These are phyloP conservation scores for Alethe diademata DNA, from an alignment of 2,113 vertebrate genomes.

Conservation along the genomic window DNA sequence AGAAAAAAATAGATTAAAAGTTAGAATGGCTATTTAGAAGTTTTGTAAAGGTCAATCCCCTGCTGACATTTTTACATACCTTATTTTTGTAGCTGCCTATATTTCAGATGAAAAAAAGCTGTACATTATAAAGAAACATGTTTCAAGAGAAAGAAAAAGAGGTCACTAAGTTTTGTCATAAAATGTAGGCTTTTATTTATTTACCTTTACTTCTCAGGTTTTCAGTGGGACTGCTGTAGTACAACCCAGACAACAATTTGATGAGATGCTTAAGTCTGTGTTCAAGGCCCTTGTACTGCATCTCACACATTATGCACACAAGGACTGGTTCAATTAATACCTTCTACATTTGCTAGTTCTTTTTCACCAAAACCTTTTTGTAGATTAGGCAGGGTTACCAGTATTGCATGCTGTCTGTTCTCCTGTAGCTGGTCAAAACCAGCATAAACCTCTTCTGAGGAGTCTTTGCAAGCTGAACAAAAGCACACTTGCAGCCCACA, in stretches of 20 bases:
- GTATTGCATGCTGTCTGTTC: background rate
- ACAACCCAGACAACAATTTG: background rate
- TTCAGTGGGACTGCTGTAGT: background rate
- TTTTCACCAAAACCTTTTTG: background rate
- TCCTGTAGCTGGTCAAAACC: background rate
- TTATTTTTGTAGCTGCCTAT: background rate
- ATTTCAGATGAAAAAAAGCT: background rate
- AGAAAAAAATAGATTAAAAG: constrained; percentile 21
- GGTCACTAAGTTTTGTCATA: background rate
- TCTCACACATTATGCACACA: background rate
- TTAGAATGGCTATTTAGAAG: constrained; percentile 7
- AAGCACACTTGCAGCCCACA: background rate
- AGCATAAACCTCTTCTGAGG: background rate
- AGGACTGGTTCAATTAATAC: background rate
- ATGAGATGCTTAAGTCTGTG: background rate
- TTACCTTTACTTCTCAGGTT: background rate
- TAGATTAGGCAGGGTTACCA: background rate
- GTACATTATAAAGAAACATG: background rate
- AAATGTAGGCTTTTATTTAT: constrained; percentile 4
- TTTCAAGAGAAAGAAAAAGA: background rate
- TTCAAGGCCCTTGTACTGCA: background rate
- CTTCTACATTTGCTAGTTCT: background rate
- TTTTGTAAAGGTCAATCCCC: background rate
- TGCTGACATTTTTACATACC: constrained; percentile 13
- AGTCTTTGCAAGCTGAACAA: background rate